Base-by-base conservation (phyloP, 2,797 vertebrate genomes). In the Anabas testudineus region DNA sequence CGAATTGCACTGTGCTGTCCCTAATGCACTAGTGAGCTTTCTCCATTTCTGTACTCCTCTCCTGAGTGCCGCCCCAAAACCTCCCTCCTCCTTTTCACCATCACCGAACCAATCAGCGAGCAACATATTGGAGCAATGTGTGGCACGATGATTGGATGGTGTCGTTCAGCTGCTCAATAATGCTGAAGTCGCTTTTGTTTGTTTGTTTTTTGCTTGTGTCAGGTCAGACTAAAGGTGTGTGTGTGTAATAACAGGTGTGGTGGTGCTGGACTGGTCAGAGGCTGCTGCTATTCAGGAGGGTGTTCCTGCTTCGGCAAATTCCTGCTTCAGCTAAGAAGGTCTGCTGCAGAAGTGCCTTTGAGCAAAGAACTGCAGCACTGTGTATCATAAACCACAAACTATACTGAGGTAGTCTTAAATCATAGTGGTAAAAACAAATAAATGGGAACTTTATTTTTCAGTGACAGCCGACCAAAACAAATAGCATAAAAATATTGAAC, bases 1-100 rank as follows among this genome's bases (percentile, higher is more conserved):
- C 88, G 53, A 92, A 92, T 90, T 87, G 78, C 83, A 78, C 88
- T 61, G 75, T 57, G 74, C 76, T 87, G 83, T 90, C 86, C 75
- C 86, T 87, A 90, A 91, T 88, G 85, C 86, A 85, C 81, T 83
- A 79, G 71, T 87, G 82, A 87, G 87, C 86, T 85, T 81, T 78
- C 85, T 90, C 82, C 84, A 82, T 85, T 85, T 82, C 76, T 84
- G 56, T 56, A 39, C 76, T 85, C 57, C 71, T 80, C 82, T 86
- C 84, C 75, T 53, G 76, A 82, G 80, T 75, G 57, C 39, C 18
- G 53, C 74, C 58, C 64, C 15, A 42, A 46, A 7, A 34, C 9
- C 36, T 49, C 36, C 43, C 42, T 7, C 34, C 16, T 1, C 39
- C 24, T 37, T 14, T 54, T 64, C 58, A 54, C 72, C 59, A 62